Conservation (phyloP, 2,888 invertebrate species). For the Apodemia hepburni region DNA sequence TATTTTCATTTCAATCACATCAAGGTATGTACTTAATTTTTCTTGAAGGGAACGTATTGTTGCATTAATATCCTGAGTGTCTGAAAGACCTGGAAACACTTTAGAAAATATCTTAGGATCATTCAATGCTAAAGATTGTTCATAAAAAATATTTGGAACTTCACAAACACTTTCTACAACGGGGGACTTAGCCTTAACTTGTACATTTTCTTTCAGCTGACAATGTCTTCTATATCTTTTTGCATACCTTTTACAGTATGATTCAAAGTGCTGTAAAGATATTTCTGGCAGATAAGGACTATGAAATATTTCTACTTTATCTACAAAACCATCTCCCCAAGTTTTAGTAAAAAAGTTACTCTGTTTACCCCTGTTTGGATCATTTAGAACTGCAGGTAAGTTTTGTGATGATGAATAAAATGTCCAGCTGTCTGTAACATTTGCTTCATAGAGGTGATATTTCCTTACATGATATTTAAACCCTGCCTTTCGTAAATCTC, state of each 20-base stretch:
- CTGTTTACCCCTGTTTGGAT: conserved; percentile 95
- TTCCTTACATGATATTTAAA: conserved; percentile 92
- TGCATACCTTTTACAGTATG: conserved; percentile 90
- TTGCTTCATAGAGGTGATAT: conserved; percentile 73
- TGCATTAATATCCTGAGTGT: conserved; percentile 80
- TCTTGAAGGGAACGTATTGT: conserved; percentile 89
- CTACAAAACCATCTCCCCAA: conserved; percentile 98
- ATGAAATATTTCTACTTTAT: conserved; percentile 87
- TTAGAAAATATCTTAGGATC: conserved; percentile 90
- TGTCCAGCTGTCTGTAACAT: conserved; percentile 84
- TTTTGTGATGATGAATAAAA: conserved; percentile 95
- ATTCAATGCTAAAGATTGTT: conserved; percentile 88
- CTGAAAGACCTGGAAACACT: conserved; percentile 87
- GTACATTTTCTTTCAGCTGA: conserved; percentile 70
- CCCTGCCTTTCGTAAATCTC: conserved; percentile 93
- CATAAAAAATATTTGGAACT: conserved; percentile 93
- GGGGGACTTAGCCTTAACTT: conserved; percentile 63
- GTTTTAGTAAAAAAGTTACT: conserved; percentile 97
- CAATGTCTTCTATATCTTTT: conserved; percentile 83
- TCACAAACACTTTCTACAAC: conserved; percentile 78
- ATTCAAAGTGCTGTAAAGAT: conserved; percentile 90
- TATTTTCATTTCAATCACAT: conserved; percentile 96
- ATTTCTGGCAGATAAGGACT: conserved; percentile 92
- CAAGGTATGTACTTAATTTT: conserved; percentile 95
- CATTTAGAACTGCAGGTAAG: conserved; percentile 96